Base-by-base conservation (phyloP, 2,888 invertebrate genomes). In the Drosophila histrio region DNA sequence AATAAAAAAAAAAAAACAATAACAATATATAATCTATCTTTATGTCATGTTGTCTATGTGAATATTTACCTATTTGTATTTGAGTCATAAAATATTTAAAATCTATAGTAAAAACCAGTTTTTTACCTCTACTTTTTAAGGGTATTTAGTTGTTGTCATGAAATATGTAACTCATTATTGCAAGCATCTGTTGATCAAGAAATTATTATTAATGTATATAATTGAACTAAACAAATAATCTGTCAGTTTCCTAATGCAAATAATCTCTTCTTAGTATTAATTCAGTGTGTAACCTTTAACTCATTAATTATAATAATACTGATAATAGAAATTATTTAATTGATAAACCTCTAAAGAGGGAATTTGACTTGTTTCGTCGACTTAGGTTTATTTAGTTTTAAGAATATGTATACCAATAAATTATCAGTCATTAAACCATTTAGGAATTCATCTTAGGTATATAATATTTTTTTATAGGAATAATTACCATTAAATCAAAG, bases 21-120 rank as follows among this genome's bases (percentile, higher is more conserved):
- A 38, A 36, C 9, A 61, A 74, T 84, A 66, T 64, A 59, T 64
- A 68, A 65, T 67, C 11, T 15, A 60, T 24, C 58, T 46, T 63
- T 65, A 52, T 69, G 53, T 17, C 24, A 58, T 52, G 13, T 32
- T 44, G 43, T 19, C 26, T 52, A 34, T 57, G 52, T 9, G 39
- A 46, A 38, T 39, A 26, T 38, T 49, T 6, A 19, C 28, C 46
- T 34, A 49, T 65, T 59, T 38, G 53, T 56, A 65, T 77, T 41
- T 62, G 5, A 41, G 22, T 17, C 39, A 50, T 34, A 53, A 38
- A 38, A 34, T n/a, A 30, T 41, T 24, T 38, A 44, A 36, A 19
- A 19, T 19, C 7, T 26, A 36, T 47, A 19, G n/a, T 32, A 4
- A 5, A 62, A 63, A 54, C 57, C 1, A 21, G 57, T 58, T 62